A percentile compares a stretch with the other conserved stretches of the same genome.
Evolutionary conservation across 2,797 vertebrate species (phyloP).

Genomic region (Catostomus latipinnis): DNA sequence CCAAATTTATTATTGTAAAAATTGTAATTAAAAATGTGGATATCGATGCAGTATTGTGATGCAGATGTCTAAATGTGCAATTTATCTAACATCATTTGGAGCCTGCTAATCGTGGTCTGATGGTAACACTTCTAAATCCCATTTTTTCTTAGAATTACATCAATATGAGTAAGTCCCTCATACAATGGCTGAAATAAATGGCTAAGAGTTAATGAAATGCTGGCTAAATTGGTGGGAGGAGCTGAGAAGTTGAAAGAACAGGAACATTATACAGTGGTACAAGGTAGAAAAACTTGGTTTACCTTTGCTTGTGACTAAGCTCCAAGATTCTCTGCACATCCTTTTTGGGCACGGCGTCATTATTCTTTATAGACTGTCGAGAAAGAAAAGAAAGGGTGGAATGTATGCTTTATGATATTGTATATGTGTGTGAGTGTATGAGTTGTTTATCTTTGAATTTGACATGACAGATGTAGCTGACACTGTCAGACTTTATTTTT

Average conservation of each 20-base stretch:
- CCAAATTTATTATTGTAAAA: too few relatives aligned
- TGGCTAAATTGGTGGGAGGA: not conserved
- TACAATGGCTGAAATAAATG: not conserved
- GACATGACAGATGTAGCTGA: conserved; percentile 19
- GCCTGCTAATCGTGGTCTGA: not conserved
- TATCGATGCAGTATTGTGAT: too few relatives aligned
- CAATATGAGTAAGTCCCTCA: not conserved
- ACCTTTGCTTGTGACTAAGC: conserved; percentile 96
- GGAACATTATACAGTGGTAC: not conserved
- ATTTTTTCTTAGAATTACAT: not conserved
- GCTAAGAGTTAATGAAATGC: conserved; percentile 2
- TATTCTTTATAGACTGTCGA: conserved; percentile 88
- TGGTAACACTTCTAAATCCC: not conserved
- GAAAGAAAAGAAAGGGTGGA: conserved; percentile 33
- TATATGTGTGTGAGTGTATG: not conserved
- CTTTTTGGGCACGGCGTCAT: conserved; percentile 88
- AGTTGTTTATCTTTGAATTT: conserved; percentile 29
- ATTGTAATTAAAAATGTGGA: too few relatives aligned
- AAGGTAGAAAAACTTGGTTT: conserved; percentile 55
- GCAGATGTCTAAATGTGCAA: not conserved
- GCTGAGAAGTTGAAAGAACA: not conserved
- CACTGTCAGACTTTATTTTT: conserved; percentile 19
- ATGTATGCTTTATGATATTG: conserved; percentile 17
- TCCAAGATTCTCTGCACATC: conserved; percentile 94
- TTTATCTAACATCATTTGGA: too few relatives aligned